phyloP scores from a whole-genome alignment of 2,797 vertebrate genomes.

The Xenops minutus region DNA sequence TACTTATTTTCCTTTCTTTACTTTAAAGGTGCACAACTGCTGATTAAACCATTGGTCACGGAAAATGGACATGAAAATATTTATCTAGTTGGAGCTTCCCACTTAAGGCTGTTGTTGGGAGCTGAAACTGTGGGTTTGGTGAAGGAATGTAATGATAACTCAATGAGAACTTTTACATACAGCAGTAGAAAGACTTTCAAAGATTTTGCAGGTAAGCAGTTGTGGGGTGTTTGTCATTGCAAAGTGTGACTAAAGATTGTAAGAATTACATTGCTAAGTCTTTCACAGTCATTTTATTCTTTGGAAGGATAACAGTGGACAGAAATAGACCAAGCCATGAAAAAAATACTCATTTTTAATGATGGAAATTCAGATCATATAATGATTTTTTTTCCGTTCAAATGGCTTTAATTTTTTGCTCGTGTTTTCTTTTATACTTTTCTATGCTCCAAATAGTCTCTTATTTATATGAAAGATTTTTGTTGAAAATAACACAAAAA shows the following conservation, averaged over 20 bases:
- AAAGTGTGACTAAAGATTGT: neutral
- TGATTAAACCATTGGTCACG: conserved; percentile 81
- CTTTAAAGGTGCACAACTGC: conserved; percentile 85
- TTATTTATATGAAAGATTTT: neutral
- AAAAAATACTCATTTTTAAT: neutral
- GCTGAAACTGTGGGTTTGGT: conserved; percentile 90
- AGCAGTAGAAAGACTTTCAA: conserved; percentile 85
- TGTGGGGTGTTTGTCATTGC: neutral
- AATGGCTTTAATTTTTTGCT: neutral
- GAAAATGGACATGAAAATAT: conserved; percentile 79
- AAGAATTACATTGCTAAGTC: neutral
- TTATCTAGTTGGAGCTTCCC: conserved; percentile 87
- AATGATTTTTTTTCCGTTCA: neutral
- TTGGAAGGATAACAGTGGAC: neutral
- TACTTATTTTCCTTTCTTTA: conserved; percentile 11
- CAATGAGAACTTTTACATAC: conserved; percentile 89
- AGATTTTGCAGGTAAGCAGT: conserved; percentile 81
- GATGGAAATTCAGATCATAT: neutral
- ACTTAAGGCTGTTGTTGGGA: conserved; percentile 84
- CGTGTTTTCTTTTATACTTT: neutral
- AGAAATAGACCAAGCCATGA: neutral
- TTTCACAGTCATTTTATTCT: neutral
- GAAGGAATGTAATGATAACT: conserved; percentile 87
- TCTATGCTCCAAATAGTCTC: neutral
- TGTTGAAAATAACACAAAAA: neutral